phyloP scores from a whole-genome alignment of 2,888 invertebrate species.

The Lycophotia porphyrea region DNA sequence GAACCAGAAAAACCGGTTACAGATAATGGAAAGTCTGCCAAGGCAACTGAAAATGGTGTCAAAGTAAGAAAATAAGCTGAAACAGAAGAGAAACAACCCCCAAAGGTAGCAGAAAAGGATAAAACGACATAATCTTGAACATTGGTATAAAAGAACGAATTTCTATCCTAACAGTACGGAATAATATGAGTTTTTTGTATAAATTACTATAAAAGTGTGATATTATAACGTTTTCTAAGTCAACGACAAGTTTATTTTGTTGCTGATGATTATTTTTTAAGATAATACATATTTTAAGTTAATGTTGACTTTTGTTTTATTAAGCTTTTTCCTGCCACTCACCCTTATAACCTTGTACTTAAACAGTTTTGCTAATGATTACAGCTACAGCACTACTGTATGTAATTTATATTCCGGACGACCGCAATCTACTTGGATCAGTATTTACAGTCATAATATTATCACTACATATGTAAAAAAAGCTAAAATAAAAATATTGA shows the following conservation, averaged over 20 bases:
- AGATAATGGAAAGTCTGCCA: background rate
- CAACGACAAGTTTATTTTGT: constrained; percentile 39
- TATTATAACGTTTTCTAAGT: constrained; percentile 56
- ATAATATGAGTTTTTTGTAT: constrained; percentile 3
- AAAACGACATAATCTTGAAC: background rate
- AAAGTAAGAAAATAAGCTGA: background rate
- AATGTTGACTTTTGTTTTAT: constrained; percentile 17
- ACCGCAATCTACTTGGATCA: too few relatives aligned
- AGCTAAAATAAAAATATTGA: too few relatives aligned
- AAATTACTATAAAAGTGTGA: constrained; percentile 43
- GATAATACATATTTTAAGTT: constrained; percentile 48
- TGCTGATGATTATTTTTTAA: constrained; percentile 39
- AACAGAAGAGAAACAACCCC: background rate
- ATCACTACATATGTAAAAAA: too few relatives aligned
- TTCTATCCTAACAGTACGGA: constrained; percentile 9
- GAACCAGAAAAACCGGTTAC: background rate
- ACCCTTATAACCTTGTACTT: background rate
- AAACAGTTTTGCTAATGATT: background rate
- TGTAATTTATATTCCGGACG: background rate
- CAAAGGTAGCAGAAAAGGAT: background rate
- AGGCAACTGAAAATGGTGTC: background rate
- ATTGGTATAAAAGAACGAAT: background rate
- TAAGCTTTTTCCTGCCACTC: background rate
- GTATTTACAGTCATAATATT: background rate
- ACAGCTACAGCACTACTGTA: background rate